Conservation (phyloP, 2,113 vertebrate species). For the Phodopus roborovskii region DNA sequence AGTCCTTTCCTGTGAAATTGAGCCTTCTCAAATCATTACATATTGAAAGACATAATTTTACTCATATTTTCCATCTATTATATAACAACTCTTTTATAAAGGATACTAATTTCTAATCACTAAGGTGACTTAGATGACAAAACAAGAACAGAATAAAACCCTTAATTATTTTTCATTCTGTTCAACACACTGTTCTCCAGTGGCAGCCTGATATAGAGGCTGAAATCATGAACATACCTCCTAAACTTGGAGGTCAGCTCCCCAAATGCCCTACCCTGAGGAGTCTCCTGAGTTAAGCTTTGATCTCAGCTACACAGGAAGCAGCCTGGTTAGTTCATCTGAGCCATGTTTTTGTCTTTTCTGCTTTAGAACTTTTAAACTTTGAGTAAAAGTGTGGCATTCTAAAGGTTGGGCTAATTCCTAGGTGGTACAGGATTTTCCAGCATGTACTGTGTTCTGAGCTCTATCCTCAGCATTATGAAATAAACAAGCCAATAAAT, state of each 20-base stretch:
- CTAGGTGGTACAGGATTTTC: background rate
- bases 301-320: background rate
- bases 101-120: background rate
- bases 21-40: background rate
- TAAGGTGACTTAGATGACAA: background rate
- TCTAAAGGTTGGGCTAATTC: too few species aligned
- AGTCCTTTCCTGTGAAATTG: background rate
- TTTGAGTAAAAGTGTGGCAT: slow-evolving; percentile 5
- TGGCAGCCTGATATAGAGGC: background rate
- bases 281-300: background rate
- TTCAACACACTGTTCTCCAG: background rate
- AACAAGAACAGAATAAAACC: background rate
- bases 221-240: background rate
- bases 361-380: background rate
- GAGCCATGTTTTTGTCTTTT: background rate
- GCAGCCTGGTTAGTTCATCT: background rate
- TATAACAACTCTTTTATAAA: background rate
- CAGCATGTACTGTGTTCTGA: background rate
- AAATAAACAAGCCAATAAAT: background rate
- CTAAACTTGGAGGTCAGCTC: background rate
- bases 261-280: background rate
- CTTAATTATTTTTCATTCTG: background rate
- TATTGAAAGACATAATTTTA: background rate
- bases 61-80: background rate
- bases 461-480: background rate